These are phyloP conservation scores for Zoroaster sp. DNA, from an alignment of 53 echinoderm and acorn worm genomes.

Conservation along the genomic window DNA sequence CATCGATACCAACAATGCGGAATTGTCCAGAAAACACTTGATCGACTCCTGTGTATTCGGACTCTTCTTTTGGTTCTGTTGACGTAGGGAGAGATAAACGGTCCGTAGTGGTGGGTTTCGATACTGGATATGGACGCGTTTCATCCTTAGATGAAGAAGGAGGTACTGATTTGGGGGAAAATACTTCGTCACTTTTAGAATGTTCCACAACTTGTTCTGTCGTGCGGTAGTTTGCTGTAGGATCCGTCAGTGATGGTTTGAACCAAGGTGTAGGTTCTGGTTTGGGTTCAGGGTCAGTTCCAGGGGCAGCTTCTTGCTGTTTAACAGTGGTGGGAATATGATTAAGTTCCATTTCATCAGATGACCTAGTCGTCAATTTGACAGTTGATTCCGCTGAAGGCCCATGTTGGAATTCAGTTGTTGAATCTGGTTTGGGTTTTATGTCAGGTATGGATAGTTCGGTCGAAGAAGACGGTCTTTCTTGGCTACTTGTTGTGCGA, in stretches of 20 bases:
- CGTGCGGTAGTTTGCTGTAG: not conserved
- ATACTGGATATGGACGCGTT: not conserved
- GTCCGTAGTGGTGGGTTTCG: not conserved
- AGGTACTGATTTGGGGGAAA: not conserved
- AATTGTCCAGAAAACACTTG: slow-evolving; percentile 7
- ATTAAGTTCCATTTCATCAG: not conserved
- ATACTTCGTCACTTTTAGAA: not conserved
- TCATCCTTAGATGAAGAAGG: not conserved
- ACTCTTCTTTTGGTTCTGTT: not conserved
- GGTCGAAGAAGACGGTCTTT: too few species aligned
- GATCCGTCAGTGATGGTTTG: not conserved
- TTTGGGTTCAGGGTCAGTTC: too few species aligned
- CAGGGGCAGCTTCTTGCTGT: not conserved
- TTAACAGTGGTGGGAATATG: not conserved
- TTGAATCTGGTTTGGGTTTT: not conserved
- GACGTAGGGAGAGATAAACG: not conserved
- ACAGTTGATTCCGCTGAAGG: not conserved
- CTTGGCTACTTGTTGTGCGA: too few species aligned
- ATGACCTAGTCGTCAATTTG: not conserved
- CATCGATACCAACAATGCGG: slow-evolving; percentile 25
- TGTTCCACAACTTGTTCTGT: not conserved
- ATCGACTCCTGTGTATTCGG: not conserved
- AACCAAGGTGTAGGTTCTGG: not conserved
- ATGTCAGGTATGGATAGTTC: not conserved
- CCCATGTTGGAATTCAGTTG: too few species aligned